phyloP scores from a whole-genome alignment of 2,888 invertebrate genomes.

The Torymus aiolomorphi region DNA sequence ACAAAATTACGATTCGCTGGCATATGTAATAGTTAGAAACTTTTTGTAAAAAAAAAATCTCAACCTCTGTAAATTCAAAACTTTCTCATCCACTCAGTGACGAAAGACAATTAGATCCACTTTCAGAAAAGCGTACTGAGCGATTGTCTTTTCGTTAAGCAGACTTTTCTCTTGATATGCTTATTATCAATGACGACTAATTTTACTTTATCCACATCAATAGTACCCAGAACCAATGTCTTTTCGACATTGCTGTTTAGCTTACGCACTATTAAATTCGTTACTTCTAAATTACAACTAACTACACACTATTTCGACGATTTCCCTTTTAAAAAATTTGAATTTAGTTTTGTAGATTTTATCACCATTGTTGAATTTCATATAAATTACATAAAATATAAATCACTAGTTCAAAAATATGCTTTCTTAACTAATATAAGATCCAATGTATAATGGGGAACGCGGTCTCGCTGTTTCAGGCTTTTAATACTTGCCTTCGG shows the following conservation, averaged over 20 bases:
- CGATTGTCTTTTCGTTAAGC: conserved; percentile 38
- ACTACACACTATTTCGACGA: conserved; percentile 37
- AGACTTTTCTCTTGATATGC: conserved; percentile 33
- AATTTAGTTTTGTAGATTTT: conserved; percentile 2
- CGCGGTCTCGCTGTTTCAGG: too few relatives aligned
- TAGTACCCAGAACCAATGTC: conserved; percentile 1
- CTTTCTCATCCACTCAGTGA: conserved; percentile 18
- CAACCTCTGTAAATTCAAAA: not conserved
- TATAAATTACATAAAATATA: conserved; percentile 2
- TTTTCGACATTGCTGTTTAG: conserved; percentile 19
- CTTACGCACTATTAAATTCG: conserved; percentile 50
- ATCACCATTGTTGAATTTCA: not conserved
- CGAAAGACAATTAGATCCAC: conserved; percentile 3
- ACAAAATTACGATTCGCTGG: too few relatives aligned
- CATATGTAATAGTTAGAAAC: too few relatives aligned
- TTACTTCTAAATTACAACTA: conserved; percentile 53
- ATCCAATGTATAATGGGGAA: too few relatives aligned
- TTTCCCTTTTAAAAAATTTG: conserved; percentile 10
- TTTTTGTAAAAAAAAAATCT: too few relatives aligned
- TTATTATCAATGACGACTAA: conserved; percentile 40
- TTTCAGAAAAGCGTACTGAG: conserved; percentile 9
- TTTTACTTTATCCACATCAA: conserved; percentile 32
- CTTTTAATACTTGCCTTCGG: too few relatives aligned
- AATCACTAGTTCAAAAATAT: too few relatives aligned
- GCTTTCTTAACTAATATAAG: too few relatives aligned